Evolutionary conservation across 2,888 invertebrate species (phyloP).

Genomic region (Proisotoma minuta): DNA sequence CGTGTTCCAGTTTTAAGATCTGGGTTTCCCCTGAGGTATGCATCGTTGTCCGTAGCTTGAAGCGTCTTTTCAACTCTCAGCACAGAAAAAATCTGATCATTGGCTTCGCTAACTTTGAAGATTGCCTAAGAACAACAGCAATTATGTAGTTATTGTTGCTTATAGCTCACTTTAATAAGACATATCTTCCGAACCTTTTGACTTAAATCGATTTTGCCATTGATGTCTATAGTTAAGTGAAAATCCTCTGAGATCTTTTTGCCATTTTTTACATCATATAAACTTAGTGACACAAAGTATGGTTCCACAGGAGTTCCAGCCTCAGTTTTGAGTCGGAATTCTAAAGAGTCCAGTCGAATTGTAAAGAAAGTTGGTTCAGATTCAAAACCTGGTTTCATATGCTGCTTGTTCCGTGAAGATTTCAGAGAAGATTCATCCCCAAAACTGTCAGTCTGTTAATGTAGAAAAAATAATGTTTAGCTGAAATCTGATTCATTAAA

Average conservation of each 20-base stretch:
- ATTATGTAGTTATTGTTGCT: too few relatives aligned
- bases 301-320: slow-evolving; percentile 70
- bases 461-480: too few relatives aligned
- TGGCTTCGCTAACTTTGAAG: slow-evolving; percentile 79
- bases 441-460: neutral
- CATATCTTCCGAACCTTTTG: slow-evolving; percentile 35
- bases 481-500: too few relatives aligned
- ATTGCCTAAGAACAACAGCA: slow-evolving; percentile 71
- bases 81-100: slow-evolving; percentile 87
- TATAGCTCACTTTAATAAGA: too few relatives aligned
- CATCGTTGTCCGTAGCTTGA: slow-evolving; percentile 57
- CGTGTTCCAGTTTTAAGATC: slow-evolving; percentile 43
- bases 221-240: slow-evolving; percentile 58
- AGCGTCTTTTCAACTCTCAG: slow-evolving; percentile 88
- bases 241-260: slow-evolving; percentile 90
- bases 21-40: slow-evolving; percentile 42
- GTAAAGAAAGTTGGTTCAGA: slow-evolving; percentile 22
- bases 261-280: slow-evolving; percentile 83
- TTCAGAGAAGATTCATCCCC: slow-evolving; percentile 9
- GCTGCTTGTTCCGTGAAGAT: neutral
- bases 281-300: slow-evolving; percentile 79
- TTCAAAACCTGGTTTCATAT: neutral
- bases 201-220: slow-evolving; percentile 39
- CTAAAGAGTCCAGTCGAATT: slow-evolving; percentile 39
- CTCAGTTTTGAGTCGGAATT: slow-evolving; percentile 45